Percentiles rank a stretch among this genome's conserved stretches.
Conservation (phyloP, 2,797 vertebrate species). For the Meriones psammophilus region DNA sequence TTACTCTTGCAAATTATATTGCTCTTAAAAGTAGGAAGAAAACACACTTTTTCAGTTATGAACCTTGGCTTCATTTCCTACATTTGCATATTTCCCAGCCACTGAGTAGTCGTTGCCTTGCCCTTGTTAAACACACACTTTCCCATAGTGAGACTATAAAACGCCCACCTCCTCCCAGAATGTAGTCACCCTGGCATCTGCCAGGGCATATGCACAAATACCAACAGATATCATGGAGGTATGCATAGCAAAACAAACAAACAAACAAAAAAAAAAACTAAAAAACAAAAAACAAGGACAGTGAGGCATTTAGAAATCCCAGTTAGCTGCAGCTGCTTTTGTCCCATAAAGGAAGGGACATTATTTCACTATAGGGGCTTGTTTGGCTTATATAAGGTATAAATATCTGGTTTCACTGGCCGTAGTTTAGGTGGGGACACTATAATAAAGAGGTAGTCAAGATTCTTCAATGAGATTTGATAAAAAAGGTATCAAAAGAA, state of each 20-base stretch:
- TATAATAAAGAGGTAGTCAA: not conserved
- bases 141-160: conserved; percentile 43
- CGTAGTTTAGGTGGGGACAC: not conserved
- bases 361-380: not conserved
- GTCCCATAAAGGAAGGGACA: not conserved
- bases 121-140: conserved; percentile 47
- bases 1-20: conserved; percentile 34
- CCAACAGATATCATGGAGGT: not conserved
- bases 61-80: not conserved
- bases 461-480: not conserved
- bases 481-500: not conserved
- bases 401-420: not conserved
- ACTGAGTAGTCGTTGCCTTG: not conserved
- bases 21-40: conserved; percentile 42
- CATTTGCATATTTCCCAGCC: not conserved
- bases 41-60: not conserved
- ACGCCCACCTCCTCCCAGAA: conserved; percentile 48
- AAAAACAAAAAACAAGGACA: conserved; percentile 17
- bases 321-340: conserved; percentile 2
- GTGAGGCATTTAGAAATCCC: conserved; percentile 50
- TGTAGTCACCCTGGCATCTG: conserved; percentile 62
- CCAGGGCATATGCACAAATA: not conserved
- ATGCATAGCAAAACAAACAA: not conserved
- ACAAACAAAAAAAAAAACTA: not conserved
- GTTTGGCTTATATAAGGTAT: not conserved